Base-by-base conservation (phyloP, 1,140 invertebrate genomes). In the Phortica variegata region DNA sequence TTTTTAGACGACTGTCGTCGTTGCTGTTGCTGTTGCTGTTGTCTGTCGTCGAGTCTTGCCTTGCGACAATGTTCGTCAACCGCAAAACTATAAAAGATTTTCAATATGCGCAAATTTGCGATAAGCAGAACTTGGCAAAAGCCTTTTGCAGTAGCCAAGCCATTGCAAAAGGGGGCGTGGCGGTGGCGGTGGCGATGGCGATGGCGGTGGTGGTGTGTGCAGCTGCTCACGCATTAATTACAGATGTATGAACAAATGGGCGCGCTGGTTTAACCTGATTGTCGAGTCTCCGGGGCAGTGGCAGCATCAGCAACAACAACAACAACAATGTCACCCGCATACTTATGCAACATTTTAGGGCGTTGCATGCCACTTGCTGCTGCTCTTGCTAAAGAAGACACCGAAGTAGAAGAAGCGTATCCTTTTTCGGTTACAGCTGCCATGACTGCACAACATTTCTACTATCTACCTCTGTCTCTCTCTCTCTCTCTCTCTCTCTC, bases 141-240 rank as follows among this genome's bases (percentile, higher is more conserved):
- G 39, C n/a, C n/a, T n/a, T n/a, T n/a, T n/a, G n/a, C n/a, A n/a
- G n/a, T n/a, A n/a, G n/a, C n/a, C 33, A 21, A 55, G 43, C n/a
- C 18, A 17, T 10, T 29, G 17, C 9, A 6, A 26, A 26, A 10
- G 39, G 32, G 29, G 37, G 29, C 23, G 32, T 19, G 37, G 31
- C 21, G 31, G 20, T n/a, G 33, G 26, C 6, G 26, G 26, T 6
- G 6, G 26, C 26, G 36, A 2, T n/a, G 7, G 21, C n/a, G 10
- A 3, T n/a, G 15, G 32, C 19, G 29, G 44, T 36, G 31, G 56
- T 32, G 33, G 47, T 47, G 54, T 51, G 56, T 63, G 65, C 63
- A 68, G 63, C 63, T 68, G 63, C 65, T 69, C 57, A 49, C 56
- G 63, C 63, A 68, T 68, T 68, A 68, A 68, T 68, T 68, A 68